Conservation (phyloP, 2,797 vertebrate species). For the Gouania willdenowi region DNA sequence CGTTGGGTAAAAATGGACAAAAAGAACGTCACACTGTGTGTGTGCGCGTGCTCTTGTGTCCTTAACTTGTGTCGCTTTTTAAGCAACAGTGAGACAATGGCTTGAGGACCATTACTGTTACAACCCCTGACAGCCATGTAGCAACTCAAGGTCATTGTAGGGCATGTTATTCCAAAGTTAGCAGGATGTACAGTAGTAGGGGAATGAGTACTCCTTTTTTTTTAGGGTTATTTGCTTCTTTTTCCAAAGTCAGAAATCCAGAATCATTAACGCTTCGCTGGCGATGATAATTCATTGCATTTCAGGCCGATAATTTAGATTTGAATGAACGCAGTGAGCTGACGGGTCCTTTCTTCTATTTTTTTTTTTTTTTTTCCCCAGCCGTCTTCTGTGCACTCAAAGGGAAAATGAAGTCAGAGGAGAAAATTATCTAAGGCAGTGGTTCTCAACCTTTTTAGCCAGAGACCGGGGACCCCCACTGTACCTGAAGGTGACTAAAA, state of each 20-base stretch:
- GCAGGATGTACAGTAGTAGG: constrained; percentile 45
- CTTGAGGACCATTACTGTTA: constrained; percentile 77
- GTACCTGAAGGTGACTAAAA: too few relatives aligned
- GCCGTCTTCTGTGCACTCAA: constrained; percentile 1
- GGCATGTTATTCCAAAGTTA: constrained; percentile 59
- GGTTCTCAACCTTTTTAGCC: background rate
- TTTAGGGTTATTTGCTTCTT: background rate
- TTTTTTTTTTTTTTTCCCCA: background rate
- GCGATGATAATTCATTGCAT: constrained; percentile 37
- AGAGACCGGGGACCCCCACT: too few relatives aligned
- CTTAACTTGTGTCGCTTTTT: constrained; percentile 38
- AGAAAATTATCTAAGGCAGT: background rate
- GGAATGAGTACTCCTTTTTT: constrained; percentile 37
- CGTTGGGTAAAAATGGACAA: too few relatives aligned
- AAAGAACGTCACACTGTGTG: too few relatives aligned
- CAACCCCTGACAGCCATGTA: constrained; percentile 69
- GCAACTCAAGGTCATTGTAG: constrained; percentile 74
- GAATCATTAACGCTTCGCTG: constrained; percentile 42
- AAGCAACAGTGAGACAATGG: constrained; percentile 32
- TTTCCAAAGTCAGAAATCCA: constrained; percentile 18
- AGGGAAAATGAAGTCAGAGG: constrained; percentile 7
- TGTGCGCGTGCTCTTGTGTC: constrained; percentile 10
- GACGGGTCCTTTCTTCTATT: too few relatives aligned
- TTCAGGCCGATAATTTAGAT: constrained; percentile 45
- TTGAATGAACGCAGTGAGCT: constrained; percentile 38